These are phyloP conservation scores for Arge pagana DNA, from an alignment of 2,888 invertebrate genomes.

Conservation along the genomic window DNA sequence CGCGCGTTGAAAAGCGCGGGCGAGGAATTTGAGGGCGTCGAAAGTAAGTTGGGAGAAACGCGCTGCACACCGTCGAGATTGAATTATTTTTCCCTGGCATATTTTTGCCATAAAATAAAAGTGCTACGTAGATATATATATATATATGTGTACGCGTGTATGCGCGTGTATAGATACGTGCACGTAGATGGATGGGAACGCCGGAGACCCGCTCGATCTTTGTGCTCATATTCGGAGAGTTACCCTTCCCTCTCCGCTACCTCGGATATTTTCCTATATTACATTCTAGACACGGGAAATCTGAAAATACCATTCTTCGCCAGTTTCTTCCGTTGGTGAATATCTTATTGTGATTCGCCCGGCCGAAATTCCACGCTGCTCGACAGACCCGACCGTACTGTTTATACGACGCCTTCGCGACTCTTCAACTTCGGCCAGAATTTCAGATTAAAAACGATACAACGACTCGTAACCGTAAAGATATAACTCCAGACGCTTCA, in stretches of 20 bases:
- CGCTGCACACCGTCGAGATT: conserved; percentile 40
- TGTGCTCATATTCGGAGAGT: conserved; percentile 18
- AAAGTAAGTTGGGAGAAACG: conserved; percentile 24
- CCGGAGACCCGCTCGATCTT: conserved; percentile 27
- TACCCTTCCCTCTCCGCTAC: conserved; percentile 31
- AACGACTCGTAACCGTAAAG: too few species aligned
- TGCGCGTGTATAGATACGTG: conserved; percentile 24
- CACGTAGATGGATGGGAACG: conserved; percentile 11
- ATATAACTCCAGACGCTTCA: neutral
- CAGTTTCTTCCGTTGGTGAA: conserved; percentile 53
- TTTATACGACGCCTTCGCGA: too few species aligned
- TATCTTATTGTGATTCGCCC: conserved; percentile 55
- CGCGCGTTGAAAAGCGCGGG: too few species aligned
- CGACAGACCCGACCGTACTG: too few species aligned
- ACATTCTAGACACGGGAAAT: conserved; percentile 47
- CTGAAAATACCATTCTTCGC: conserved; percentile 48
- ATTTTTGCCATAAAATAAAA: conserved; percentile 52
- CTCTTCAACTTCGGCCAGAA: too few species aligned
- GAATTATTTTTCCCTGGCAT: conserved; percentile 52
- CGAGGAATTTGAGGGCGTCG: too few species aligned
- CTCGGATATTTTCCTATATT: conserved; percentile 48
- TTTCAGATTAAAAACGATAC: too few species aligned
- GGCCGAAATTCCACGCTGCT: too few species aligned
- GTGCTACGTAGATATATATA: conserved; percentile 27
- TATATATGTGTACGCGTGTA: conserved; percentile 25